Evolutionary conservation across 2,888 invertebrate species (phyloP), one percentile per base, ranked within the genome.

Genomic region (Leptinotarsa peninsularis): DNA sequence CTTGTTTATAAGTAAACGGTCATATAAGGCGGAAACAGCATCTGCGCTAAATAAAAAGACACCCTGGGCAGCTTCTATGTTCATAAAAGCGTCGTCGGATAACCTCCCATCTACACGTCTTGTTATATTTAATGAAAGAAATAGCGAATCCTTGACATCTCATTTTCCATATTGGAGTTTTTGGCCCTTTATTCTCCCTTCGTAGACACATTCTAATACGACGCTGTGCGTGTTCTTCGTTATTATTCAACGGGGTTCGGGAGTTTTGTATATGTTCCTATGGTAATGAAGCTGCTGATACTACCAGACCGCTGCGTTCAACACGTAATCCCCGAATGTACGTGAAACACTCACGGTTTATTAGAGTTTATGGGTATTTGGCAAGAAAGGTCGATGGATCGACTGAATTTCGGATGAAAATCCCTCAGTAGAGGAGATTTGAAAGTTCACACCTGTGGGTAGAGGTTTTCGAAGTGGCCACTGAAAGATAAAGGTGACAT

Each of bases 241-340:
- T 63, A 63, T 63, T 63, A 63, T 63, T 63, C 63, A 27, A 18
- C 63, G 63, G n/a, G 10, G 13, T 63, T 52, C 43, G 63, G 43
- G 63, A 63, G 63, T 63, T 63, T 63, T 63, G 63, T 63, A 63
- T 33, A 63, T 63, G 63, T 63, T 63, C 63, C 63, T 63, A 63
- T 63, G 63, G 63, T 63, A 63, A 63, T 63, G 63, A 63, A 63
- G 63, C 63, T 43, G 43, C 63, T 63, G 63, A 63, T 43, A 63
- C 43, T 33, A n/a, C 33, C 63, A 33, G 63, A 63, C 63, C 43
- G 27, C 33, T n/a, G 63, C 63, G 63, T 63, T 63, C 63, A 63
- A 63, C 63, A 63, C 43, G 63, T 63, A 63, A 63, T 63, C 63
- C 63, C n/a, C 3, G 63, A 33, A 63, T 63, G 63, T 63, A 63